A percentile compares a stretch with the other conserved stretches of the same genome.
Evolutionary conservation across 1,140 invertebrate species (phyloP).

Genomic region (Drosophila aff.): DNA sequence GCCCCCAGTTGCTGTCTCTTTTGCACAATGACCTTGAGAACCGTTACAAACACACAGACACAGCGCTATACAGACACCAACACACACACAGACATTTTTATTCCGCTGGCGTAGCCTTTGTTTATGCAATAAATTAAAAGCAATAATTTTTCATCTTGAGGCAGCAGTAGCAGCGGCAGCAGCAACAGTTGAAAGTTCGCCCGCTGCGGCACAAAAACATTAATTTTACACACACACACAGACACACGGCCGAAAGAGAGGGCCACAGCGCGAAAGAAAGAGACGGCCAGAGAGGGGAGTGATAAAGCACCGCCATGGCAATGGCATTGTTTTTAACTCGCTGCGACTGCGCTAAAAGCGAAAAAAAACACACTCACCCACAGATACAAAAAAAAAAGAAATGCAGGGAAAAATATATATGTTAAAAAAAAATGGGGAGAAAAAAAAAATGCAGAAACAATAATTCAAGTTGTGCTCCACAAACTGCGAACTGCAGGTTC

Average conservation of each 20-base stretch:
- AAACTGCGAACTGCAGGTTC: slow-evolving; percentile 61
- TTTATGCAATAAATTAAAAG: slow-evolving; percentile 85
- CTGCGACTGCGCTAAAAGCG: slow-evolving; percentile 73
- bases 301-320: slow-evolving; percentile 75
- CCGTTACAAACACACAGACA: slow-evolving; percentile 55
- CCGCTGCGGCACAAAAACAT: slow-evolving; percentile 80
- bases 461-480: slow-evolving; percentile 81
- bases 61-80: background rate
- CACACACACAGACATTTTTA: slow-evolving; percentile 42
- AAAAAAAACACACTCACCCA: slow-evolving; percentile 7
- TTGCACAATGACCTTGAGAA: slow-evolving; percentile 72
- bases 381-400: slow-evolving; percentile 5
- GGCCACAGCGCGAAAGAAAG: slow-evolving; percentile 1
- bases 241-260: slow-evolving; percentile 13
- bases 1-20: slow-evolving; percentile 61
- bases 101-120: slow-evolving; percentile 63
- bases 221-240: slow-evolving; percentile 72
- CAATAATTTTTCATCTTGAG: slow-evolving; percentile 85
- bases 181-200: slow-evolving; percentile 85
- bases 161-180: slow-evolving; percentile 50
- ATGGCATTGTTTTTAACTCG: slow-evolving; percentile 81
- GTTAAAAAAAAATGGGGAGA: slow-evolving; percentile 39
- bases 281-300: slow-evolving; percentile 44
- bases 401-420: slow-evolving; percentile 14
- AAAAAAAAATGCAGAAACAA: slow-evolving; percentile 63